Evolutionary conservation across 2,888 invertebrate genomes (phyloP), one percentile per base, ranked within the genome.

Genomic region (Neoscelio sp.): DNA sequence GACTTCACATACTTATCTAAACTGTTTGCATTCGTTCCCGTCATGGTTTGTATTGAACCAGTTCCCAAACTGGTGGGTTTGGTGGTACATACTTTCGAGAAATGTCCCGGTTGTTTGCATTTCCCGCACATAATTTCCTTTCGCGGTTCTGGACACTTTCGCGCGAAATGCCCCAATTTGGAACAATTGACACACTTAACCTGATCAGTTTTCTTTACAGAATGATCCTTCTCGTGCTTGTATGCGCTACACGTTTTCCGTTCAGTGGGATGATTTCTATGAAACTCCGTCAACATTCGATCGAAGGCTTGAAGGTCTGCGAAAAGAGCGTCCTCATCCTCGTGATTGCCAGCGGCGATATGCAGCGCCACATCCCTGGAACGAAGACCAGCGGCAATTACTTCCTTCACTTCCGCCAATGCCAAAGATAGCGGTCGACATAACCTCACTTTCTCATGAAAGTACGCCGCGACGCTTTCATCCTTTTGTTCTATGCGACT

Each of bases 331-430:
- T 60, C 35, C 23, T 44, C 10, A 18, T 62, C 15, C n/a, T 18
- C 12, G 17, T 44, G 62, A 12, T 30, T 4, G 8, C n/a, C 30
- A n/a, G 60, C 44, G 7, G 26, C 10, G 13, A 15, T 70, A 18
- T 68, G 54, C 12, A 68, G 42, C 0, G 58, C 35, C 2, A 75
- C n/a, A 18, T 70, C 35, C 48, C 50, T n/a, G 12, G 58, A 52
- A 7, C 10, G n/a, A 0, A 77, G 15, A 2, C 71, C 76, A n/a
- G 40, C 12, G 6, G 12, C 23, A 18, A 6, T 10, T 12, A 54
- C 62, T 12, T 26, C 2, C 12, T 20, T 48, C 2, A 6, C 6
- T 0, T 23, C 12, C n/a, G n/a, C n/a, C n/a, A n/a, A n/a, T n/a
- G n/a, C n/a, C n/a, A n/a, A n/a, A n/a, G n/a, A n/a, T n/a, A n/a